Evolutionary conservation across 2,888 invertebrate genomes (phyloP).

Genomic region (Pristionchus exspectatus): DNA sequence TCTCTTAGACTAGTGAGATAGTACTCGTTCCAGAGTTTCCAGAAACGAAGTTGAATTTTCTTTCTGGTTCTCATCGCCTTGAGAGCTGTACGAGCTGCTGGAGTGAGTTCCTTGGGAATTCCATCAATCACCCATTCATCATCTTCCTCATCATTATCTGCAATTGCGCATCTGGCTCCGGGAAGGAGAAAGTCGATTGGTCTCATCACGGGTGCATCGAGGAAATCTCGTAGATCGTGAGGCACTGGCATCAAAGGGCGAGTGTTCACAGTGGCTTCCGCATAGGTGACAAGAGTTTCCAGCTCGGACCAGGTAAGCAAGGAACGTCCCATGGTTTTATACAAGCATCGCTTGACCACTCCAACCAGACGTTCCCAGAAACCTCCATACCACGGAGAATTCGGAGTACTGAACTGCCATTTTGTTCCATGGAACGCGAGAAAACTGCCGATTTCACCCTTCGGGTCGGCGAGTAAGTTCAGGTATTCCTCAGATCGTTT

Average conservation of each 20-base stretch:
- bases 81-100: not conserved
- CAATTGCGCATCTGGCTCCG: not conserved
- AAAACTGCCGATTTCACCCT: not conserved
- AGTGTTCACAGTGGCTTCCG: not conserved
- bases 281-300: not conserved
- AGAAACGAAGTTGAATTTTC: not conserved
- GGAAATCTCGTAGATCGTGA: not conserved
- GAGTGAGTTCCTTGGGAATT: not conserved
- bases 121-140: not conserved
- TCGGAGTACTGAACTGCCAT: not conserved
- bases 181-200: not conserved
- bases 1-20: not conserved
- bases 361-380: not conserved
- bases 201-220: not conserved
- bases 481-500: not conserved
- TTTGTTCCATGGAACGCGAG: not conserved
- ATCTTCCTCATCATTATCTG: not conserved
- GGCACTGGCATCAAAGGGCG: not conserved
- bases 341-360: not conserved
- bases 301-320: not conserved
- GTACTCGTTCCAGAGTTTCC: not conserved
- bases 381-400: not conserved
- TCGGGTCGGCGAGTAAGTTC: not conserved
- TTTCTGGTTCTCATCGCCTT: not conserved
- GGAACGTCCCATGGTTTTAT: not conserved